A percentile compares a stretch with the other conserved stretches of the same genome.
These are phyloP conservation scores for Neria commutata DNA, from an alignment of 2,888 invertebrate species.

Conservation along the genomic window DNA sequence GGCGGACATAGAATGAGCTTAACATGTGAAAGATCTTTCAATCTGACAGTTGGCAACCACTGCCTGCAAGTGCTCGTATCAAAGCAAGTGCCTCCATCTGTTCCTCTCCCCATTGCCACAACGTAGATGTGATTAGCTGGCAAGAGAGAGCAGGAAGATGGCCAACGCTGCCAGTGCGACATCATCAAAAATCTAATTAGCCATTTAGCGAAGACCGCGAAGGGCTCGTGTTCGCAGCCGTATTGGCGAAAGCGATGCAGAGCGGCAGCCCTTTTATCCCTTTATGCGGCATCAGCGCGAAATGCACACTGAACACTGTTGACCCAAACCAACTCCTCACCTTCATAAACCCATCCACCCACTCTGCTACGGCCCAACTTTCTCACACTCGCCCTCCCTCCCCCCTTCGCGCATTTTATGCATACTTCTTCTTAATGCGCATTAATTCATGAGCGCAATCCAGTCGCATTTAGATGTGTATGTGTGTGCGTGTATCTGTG, in stretches of 20 bases:
- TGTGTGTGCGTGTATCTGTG: background rate
- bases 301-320: background rate
- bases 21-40: too few species aligned
- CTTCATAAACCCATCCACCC: too few species aligned
- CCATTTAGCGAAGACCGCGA: constrained; percentile 14
- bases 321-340: too few species aligned
- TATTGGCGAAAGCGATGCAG: too few species aligned
- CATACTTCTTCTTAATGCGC: constrained; percentile 3
- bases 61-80: background rate
- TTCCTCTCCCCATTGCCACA: background rate
- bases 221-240: background rate
- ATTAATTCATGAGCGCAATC: background rate
- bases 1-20: too few species aligned
- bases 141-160: background rate
- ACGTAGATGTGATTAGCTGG: too few species aligned
- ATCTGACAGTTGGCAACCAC: background rate
- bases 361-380: too few species aligned
- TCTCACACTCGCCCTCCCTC: too few species aligned
- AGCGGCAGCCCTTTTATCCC: too few species aligned
- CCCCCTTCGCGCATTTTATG: too few species aligned
- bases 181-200: constrained; percentile 27
- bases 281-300: background rate
- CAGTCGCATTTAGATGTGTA: background rate
- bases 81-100: background rate
- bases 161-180: background rate